phyloP scores from a whole-genome alignment of 2,888 invertebrate species.

The Galeopsomyia nigrocyanea region DNA sequence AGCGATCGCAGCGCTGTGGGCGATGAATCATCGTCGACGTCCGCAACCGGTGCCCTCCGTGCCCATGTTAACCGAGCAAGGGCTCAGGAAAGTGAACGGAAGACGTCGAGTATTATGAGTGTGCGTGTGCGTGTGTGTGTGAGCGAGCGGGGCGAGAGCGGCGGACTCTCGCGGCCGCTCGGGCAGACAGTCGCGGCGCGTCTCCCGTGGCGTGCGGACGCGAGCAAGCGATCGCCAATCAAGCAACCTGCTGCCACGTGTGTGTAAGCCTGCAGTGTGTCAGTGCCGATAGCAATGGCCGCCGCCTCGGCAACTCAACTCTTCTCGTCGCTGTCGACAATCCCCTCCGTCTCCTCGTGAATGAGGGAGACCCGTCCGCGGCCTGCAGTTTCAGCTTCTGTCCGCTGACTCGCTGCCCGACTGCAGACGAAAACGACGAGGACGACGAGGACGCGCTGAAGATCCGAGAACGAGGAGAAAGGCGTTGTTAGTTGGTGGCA shows the following conservation, averaged over 20 bases:
- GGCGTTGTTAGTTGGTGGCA: background rate
- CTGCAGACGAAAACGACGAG: background rate
- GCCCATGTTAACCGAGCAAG: background rate
- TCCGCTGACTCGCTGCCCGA: no score
- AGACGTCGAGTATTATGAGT: background rate
- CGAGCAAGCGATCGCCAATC: background rate
- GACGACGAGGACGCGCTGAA: background rate
- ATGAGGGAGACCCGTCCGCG: no score
- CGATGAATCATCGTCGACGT: no score
- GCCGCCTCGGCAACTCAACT: background rate
- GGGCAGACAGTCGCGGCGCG: slow-evolving; percentile 46
- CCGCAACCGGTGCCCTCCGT: background rate
- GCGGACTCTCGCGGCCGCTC: slow-evolving; percentile 9
- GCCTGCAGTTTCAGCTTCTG: no score
- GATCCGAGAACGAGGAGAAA: background rate
- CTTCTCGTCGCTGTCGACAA: no score
- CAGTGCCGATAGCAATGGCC: background rate
- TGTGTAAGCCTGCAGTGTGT: no score
- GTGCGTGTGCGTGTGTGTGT: no score
- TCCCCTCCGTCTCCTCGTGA: no score
- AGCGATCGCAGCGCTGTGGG: slow-evolving; percentile 10
- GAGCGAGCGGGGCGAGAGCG: background rate
- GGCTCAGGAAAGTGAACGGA: background rate
- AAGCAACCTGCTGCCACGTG: no score
- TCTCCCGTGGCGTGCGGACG: slow-evolving; percentile 48